Evolutionary conservation across 2,888 invertebrate species (phyloP).

Genomic region (Loripinus fragilis): DNA sequence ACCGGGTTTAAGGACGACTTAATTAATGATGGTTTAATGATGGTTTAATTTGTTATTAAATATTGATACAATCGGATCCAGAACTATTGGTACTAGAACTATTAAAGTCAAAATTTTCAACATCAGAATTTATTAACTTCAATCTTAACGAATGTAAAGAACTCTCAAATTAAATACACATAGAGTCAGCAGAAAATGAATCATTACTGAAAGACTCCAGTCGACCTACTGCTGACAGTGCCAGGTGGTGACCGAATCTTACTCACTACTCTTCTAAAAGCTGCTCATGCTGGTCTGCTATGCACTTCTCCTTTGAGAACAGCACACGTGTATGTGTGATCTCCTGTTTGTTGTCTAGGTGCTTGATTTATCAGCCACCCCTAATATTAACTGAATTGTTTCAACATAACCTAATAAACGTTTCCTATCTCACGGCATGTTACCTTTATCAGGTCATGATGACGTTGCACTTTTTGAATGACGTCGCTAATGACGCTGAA

Average conservation of each 20-base stretch:
- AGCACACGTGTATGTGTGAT: background rate
- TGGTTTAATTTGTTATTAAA: too few species aligned
- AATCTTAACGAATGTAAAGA: conserved; percentile 10
- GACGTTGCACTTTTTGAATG: too few species aligned
- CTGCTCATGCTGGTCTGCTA: background rate
- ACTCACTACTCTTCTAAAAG: background rate
- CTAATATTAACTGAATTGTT: too few species aligned
- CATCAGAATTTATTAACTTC: background rate
- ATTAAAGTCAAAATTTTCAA: background rate
- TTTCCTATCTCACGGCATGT: too few species aligned
- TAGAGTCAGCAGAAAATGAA: background rate
- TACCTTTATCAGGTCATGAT: too few species aligned
- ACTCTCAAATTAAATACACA: background rate
- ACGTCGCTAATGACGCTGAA: too few species aligned
- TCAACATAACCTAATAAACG: too few species aligned
- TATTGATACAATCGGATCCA: too few species aligned
- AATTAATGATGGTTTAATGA: too few species aligned
- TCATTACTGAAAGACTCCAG: background rate
- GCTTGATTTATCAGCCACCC: too few species aligned
- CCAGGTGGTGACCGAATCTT: background rate
- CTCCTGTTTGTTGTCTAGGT: conserved; percentile 1
- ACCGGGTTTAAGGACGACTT: too few species aligned
- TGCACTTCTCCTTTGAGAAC: background rate
- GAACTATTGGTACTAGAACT: background rate
- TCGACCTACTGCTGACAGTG: background rate